Conservation (phyloP, 2,888 invertebrate genomes). For the Idaea biselata region DNA sequence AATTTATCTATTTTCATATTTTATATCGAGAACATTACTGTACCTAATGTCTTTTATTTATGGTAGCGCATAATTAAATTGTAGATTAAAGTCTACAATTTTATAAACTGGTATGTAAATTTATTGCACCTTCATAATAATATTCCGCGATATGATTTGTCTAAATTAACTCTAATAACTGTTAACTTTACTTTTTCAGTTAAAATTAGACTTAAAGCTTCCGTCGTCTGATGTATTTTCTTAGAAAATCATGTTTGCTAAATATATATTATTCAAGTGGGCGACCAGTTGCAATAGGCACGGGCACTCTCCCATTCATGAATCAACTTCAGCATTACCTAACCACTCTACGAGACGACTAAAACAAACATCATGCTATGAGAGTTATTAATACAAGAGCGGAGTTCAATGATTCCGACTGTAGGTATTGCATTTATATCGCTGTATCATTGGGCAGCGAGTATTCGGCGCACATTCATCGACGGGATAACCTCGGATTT, state of each 20-base stretch:
- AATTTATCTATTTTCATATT: background rate
- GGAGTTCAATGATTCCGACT: constrained; percentile 74
- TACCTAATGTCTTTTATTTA: background rate
- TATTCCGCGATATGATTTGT: background rate
- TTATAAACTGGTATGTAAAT: background rate
- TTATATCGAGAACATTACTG: background rate
- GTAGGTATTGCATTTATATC: constrained; percentile 56
- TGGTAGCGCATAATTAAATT: background rate
- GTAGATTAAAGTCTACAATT: background rate
- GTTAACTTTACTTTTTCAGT: background rate
- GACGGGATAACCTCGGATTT: constrained; percentile 40
- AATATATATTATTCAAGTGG: constrained; percentile 59
- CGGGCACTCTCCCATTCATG: constrained; percentile 73
- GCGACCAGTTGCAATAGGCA: constrained; percentile 51
- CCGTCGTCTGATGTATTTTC: constrained; percentile 70
- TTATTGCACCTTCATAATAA: background rate
- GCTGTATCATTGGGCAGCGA: constrained; percentile 47
- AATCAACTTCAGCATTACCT: constrained; percentile 78
- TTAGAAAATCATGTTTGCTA: constrained; percentile 69
- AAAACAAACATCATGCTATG: constrained; percentile 70
- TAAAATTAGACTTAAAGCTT: constrained; percentile 36
- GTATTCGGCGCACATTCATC: constrained; percentile 47
- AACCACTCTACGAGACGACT: constrained; percentile 63
- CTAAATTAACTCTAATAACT: background rate
- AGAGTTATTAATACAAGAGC: constrained; percentile 76